Base-by-base conservation (phyloP, 2,888 invertebrate species). In the Bhutanitis thaidina region DNA sequence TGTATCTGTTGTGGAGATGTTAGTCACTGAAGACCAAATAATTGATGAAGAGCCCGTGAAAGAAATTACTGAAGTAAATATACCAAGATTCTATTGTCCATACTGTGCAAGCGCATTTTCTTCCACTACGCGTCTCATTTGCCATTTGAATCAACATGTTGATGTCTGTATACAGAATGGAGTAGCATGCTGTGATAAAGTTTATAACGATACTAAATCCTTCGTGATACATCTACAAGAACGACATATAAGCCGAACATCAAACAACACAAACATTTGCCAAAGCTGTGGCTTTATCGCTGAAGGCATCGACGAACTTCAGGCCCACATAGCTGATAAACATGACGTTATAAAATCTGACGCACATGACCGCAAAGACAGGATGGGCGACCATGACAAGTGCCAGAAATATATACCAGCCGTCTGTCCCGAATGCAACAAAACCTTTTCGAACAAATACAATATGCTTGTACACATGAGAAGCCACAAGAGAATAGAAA, bases 391-490 rank as follows among this genome's bases (percentile, higher is more conserved):
- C n/a, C 64, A 61, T 30, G 48, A 60, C 1, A 67, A 63, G 30
- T 69, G 75, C 46, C 79, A 79, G 54, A 81, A 80, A 52, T 71
- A 72, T 48, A 77, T 80, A 12, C 82, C 84, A 0, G 86, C 81
- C 10, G 73, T 76, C 3, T 91, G 91, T 49, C 75, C 80, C 0
- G 79, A 85, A 10, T 91, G 91, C 59, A 80, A 85, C 45, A 86
- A 80, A 58, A 76, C 70, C 0, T 91, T 90, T 60, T 74, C 78
- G 48, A 77, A 91, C 70, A 80, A 91, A 71, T 79, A 91, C 77
- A 68, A 86, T 68, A 77, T 80, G 85, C 61, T 78, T 10, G 64
- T 73, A 1, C 92, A 92, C 60, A 68, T 83, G 73, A 77, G 81
- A 53, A 75, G 64, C 1, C 90, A 90, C 56, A 73, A 72, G 9